Percentiles rank a stretch among this genome's conserved stretches.
Conservation (phyloP, 2,888 invertebrate genomes). For the Thecocarcelia acutangulata region DNA sequence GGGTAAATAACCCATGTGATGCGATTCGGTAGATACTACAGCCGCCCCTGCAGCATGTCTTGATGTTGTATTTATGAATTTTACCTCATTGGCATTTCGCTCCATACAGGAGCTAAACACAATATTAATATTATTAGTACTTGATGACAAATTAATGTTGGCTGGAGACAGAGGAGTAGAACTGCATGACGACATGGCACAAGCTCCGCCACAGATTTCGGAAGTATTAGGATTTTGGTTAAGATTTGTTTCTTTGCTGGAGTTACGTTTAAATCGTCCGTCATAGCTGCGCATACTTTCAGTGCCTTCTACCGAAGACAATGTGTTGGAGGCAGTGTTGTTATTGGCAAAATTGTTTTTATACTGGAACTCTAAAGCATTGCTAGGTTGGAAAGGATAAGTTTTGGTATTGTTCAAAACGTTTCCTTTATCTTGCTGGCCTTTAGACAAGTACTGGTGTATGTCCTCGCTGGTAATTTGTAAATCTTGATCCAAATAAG, state of each 20-base stretch:
- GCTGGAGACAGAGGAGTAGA: constrained; percentile 76
- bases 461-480: constrained; percentile 82
- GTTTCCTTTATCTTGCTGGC: constrained; percentile 76
- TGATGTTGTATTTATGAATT: constrained; percentile 79
- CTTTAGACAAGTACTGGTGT: constrained; percentile 80
- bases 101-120: constrained; percentile 78
- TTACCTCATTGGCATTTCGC: constrained; percentile 80
- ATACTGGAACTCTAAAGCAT: constrained; percentile 80
- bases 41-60: constrained; percentile 70
- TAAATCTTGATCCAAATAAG: constrained; percentile 80
- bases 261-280: constrained; percentile 73
- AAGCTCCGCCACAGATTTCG: constrained; percentile 57
- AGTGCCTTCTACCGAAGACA: constrained; percentile 71
- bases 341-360: constrained; percentile 80
- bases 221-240: constrained; percentile 76
- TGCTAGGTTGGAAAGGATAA: constrained; percentile 81
- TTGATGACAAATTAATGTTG: constrained; percentile 80
- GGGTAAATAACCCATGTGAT: constrained; percentile 78
- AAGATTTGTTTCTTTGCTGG: constrained; percentile 80
- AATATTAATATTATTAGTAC: constrained; percentile 81
- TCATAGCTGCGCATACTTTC: constrained; percentile 73
- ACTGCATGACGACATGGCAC: constrained; percentile 62
- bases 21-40: constrained; percentile 77
- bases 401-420: constrained; percentile 80
- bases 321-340: constrained; percentile 68